These are phyloP conservation scores for Pseudolaguvia tuberculata DNA, from an alignment of 2,113 vertebrate genomes.

Conservation along the genomic window DNA sequence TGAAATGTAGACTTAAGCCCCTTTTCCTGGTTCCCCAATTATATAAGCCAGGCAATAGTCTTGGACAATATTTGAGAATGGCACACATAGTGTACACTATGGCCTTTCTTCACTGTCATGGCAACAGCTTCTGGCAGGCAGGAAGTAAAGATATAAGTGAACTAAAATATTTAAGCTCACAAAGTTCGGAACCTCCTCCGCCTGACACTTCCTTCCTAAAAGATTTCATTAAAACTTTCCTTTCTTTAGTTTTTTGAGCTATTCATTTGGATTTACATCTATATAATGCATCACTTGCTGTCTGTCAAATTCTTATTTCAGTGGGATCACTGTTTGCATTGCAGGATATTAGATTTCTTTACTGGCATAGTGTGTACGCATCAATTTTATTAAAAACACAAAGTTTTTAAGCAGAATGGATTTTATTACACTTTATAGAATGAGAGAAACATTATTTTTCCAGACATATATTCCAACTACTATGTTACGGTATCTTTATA, in stretches of 20 bases:
- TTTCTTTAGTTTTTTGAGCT: slow-evolving; percentile 15
- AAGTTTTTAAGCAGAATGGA: neutral
- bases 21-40: neutral
- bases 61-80: slow-evolving; percentile 36
- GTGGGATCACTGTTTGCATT: neutral
- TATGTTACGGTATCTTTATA: no score
- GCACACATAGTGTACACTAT: neutral
- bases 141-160: slow-evolving; percentile 50
- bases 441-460: no score
- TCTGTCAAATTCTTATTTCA: slow-evolving; percentile 15
- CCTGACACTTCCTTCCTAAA: slow-evolving; percentile 37
- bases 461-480: no score
- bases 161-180: slow-evolving; percentile 60
- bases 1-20: neutral
- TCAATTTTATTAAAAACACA: slow-evolving; percentile 2
- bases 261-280: slow-evolving; percentile 8
- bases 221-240: slow-evolving; percentile 40
- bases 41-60: slow-evolving; percentile 22
- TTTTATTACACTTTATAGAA: neutral
- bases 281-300: neutral
- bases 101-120: slow-evolving; percentile 49
- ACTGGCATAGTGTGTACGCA: neutral
- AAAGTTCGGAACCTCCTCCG: slow-evolving; percentile 48
- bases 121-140: slow-evolving; percentile 51
- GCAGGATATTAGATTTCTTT: neutral